phyloP scores from a whole-genome alignment of 2,113 vertebrate species.

The Apodemus speciosus region DNA sequence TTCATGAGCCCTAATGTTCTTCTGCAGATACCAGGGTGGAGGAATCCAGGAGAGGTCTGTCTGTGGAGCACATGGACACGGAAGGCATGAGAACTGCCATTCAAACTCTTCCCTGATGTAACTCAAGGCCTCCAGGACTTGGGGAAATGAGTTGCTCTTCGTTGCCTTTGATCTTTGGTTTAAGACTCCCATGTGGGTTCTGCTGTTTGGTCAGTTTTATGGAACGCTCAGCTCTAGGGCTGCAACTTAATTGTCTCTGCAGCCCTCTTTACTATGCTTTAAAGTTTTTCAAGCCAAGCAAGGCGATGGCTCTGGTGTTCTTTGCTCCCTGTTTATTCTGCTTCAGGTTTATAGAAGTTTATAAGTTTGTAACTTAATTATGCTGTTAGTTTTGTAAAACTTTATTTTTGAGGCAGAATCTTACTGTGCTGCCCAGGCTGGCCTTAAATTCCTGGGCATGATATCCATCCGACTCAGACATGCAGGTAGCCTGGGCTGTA shows the following conservation, averaged over 20 bases:
- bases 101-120: fast-evolving
- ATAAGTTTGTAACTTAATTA: not conserved
- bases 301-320: not conserved
- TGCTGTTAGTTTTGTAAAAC: not conserved
- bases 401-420: not conserved
- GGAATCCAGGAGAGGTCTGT: not conserved
- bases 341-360: not conserved
- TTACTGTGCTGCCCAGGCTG: not conserved
- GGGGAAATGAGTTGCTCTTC: no score
- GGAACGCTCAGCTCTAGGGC: not conserved
- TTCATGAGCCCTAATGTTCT: not conserved
- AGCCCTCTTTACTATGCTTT: no score
- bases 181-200: not conserved
- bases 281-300: no score
- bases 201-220: not conserved
- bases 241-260: not conserved
- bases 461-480: not conserved
- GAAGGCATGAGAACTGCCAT: no score
- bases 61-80: fast-evolving
- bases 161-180: not conserved
- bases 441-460: not conserved
- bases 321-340: no score
- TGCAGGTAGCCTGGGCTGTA: not conserved
- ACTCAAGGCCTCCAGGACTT: not conserved
- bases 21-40: fast-evolving